Base-by-base conservation (phyloP, 2,888 invertebrate genomes). In the Luperina testacea region DNA sequence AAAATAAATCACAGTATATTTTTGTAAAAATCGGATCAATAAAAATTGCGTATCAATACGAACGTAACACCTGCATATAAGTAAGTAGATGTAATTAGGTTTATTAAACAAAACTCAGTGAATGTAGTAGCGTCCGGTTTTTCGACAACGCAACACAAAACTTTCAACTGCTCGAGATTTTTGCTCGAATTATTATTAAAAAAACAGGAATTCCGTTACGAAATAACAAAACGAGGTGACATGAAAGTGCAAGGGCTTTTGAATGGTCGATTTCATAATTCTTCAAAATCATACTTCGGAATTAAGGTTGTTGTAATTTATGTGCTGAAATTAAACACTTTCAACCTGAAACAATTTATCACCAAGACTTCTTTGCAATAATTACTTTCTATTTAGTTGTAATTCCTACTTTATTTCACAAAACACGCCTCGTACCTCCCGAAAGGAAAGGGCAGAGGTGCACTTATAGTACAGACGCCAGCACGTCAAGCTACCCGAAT, bases 241-340 rank as follows among this genome's bases (percentile, higher is more conserved):
- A 88, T 85, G 83, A 88, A 88, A 91, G 91, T 89, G 83, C 90
- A 92, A 92, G 90, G 92, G 90, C 90, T 90, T 90, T 86, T 68
- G 83, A 87, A 79, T 65, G 85, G n/a, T n/a, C 45, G 77, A 80
- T 91, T 90, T 88, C 87, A 75, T 87, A 89, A 91, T 81, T 83
- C 20, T 73, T 77, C 51, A 53, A 72, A 80, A 87, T 82, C 69
- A 82, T 77, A 80, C 64, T 80, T 78, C n/a, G 61, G n/a, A 65
- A 69, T 81, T 81, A 53, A 78, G 38, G 53, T 59, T 78, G 24
- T 20, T 0, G 32, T 73, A 24, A 48, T 65, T n/a, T 59, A 8
- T 45, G 1, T 0, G 13, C 53, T 51, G 42, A 53, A 67, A 38
- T 76, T 24, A 45, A 45, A 11, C 9, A 51, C 20, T 15, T 13